Base-by-base conservation (phyloP, 2,113 vertebrate species). In the Herpetotheres cachinnans region DNA sequence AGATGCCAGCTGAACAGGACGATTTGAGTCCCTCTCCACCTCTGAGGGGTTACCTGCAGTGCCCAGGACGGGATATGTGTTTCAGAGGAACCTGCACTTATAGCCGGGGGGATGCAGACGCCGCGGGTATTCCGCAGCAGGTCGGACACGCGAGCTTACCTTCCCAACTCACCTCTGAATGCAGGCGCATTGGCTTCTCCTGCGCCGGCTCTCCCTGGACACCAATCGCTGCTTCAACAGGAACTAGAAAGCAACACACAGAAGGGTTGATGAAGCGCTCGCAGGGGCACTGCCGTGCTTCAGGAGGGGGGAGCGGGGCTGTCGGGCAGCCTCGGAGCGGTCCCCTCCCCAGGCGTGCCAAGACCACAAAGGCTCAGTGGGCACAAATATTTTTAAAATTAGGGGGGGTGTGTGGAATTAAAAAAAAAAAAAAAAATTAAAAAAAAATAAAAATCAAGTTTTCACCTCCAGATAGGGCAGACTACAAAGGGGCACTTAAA, bases 31-130 rank as follows among this genome's bases (percentile, higher is more conserved):
- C 9, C 36, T 8, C 63, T 11, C 16, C 3, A 13, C 3, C 2
- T 26, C 47, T 27, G 1, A 32, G 47, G 30, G 3, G 16, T 12
- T 4, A 66, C 40, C 66, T 18, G 40, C 61, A 21, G 58, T 0
- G 7, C 24, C 54, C 34, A 7, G 6, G 78, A 19, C 55, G 21
- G 65, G 52, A 36, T 1, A 3, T 0, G 2, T 0, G 0, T 16
- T 50, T 29, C 67, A 17, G 26, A 44, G 34, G 49, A 63, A 56
- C 19, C 46, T 24, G 73, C 9, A 1, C 6, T 36, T 3, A 32
- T 3, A 32, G 7, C 54, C 40, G 8, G 70, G 61, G 29, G 62
- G 56, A 24, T 6, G 34, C 19, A 15, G 91, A 22, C 7, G n/a
- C 61, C 14, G 20, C 66, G 34, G 55, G 71, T 17, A 7, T 56